phyloP scores from a whole-genome alignment of 2,113 vertebrate genomes.

The Ia io region DNA sequence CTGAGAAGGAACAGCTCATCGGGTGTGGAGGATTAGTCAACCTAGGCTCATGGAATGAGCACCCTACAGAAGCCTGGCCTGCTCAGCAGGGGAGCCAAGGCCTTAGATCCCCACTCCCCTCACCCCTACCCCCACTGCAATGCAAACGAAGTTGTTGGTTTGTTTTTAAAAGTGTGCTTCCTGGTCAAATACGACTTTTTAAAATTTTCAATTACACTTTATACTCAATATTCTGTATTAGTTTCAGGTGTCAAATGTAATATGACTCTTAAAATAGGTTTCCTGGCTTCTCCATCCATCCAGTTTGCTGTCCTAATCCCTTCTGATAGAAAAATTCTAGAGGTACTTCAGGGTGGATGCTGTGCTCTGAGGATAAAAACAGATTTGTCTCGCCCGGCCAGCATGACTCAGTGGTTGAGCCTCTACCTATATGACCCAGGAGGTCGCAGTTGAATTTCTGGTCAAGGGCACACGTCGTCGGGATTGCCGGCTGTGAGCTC shows the following conservation, averaged over 20 bases:
- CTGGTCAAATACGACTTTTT: background rate
- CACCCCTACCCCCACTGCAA: background rate
- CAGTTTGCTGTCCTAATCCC: background rate
- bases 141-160: background rate
- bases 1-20: background rate
- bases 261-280: background rate
- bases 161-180: background rate
- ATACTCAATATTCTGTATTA: background rate
- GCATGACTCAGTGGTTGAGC: too few relatives aligned
- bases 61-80: background rate
- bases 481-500: too few relatives aligned
- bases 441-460: too few relatives aligned
- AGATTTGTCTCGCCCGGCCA: background rate
- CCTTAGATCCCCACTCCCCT: too few relatives aligned
- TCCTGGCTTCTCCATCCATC: background rate
- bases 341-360: background rate
- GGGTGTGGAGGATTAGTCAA: background rate
- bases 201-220: background rate
- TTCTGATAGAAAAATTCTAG: constrained; percentile 1
- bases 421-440: too few relatives aligned
- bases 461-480: too few relatives aligned
- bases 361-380: background rate
- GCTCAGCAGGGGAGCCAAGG: background rate
- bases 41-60: background rate
- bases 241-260: background rate